These are phyloP conservation scores for Cervus canadensis DNA, from an alignment of 2,113 vertebrate species.

Conservation along the genomic window DNA sequence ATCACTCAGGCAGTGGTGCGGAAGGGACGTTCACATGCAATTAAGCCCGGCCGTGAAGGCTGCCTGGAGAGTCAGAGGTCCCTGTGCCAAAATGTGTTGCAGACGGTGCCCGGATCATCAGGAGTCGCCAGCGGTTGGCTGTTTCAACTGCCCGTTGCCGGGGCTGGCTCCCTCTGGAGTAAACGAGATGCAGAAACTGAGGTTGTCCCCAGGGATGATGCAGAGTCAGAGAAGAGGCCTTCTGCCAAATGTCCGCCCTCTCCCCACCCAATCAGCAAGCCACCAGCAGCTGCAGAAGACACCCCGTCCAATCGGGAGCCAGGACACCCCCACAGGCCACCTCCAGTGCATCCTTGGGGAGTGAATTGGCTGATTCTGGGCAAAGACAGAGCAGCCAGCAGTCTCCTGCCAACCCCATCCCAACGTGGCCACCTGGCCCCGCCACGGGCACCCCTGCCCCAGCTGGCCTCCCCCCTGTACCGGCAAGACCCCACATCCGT, in stretches of 20 bases:
- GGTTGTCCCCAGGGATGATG: neutral
- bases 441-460: fast-evolving
- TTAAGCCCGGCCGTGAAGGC: fast-evolving
- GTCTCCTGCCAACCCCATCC: neutral
- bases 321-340: neutral
- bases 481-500: neutral
- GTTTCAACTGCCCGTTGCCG: fast-evolving
- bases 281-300: neutral
- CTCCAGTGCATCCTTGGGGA: fast-evolving
- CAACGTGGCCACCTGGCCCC: neutral
- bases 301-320: neutral
- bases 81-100: neutral
- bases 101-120: fast-evolving
- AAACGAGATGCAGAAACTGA: neutral
- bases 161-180: neutral
- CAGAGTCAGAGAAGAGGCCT: neutral
- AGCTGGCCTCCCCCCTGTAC: fast-evolving
- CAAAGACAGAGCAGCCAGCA: neutral
- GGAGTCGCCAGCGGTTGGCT: neutral
- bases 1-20: fast-evolving
- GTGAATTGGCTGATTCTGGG: neutral
- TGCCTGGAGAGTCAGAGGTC: neutral
- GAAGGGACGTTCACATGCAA: neutral
- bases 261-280: neutral
- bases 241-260: neutral